Base-by-base conservation (phyloP, 2,797 vertebrate species). In the Morus bassanus region DNA sequence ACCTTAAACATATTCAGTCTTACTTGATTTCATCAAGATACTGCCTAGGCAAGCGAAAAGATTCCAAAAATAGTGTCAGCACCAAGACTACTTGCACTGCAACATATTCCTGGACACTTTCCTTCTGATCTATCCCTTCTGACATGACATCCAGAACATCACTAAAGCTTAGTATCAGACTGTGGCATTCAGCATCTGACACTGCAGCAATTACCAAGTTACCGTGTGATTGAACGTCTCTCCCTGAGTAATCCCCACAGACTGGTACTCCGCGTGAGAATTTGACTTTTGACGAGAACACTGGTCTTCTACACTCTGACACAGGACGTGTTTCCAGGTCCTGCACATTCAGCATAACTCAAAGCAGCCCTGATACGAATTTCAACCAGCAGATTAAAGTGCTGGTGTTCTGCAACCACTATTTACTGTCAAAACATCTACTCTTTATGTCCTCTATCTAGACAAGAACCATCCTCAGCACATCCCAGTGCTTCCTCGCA, bases 1-100 rank as follows among this genome's bases (percentile, higher is more conserved):
- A 53, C 67, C 67, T 79, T 46, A 60, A 88, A 56, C n/a, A 35
- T 45, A 67, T 56, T 84, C 74, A 82, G 64, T 70, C 73, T 59
- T 78, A 27, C 35, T 82, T 80, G 41, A 87, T 95, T 85, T 95
- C 81, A 88, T 60, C 88, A 93, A 76, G 56, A 72, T 45, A 41
- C 56, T 94, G 68, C 81, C 78, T 50, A 43, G 56, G 39, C 84
- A 89, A 89, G 51, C 37, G 43, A 78, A 85, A 60, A 64, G 72
- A 60, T 63, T 85, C 91, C 80, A 85, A 72, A 93, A 86, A 89
- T 24, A 88, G 33, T 1, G 19, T 46, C 57, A 86, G 75, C 91
- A 91, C 35, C 25, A 6, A 41, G 53, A 59, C 61, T 54, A 35
- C 51, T 73, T 63, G 80, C 46, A 77, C 41, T 60, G 72, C 64